These are phyloP conservation scores for Drosophila cognata DNA, from an alignment of 2,888 invertebrate genomes.

Conservation along the genomic window DNA sequence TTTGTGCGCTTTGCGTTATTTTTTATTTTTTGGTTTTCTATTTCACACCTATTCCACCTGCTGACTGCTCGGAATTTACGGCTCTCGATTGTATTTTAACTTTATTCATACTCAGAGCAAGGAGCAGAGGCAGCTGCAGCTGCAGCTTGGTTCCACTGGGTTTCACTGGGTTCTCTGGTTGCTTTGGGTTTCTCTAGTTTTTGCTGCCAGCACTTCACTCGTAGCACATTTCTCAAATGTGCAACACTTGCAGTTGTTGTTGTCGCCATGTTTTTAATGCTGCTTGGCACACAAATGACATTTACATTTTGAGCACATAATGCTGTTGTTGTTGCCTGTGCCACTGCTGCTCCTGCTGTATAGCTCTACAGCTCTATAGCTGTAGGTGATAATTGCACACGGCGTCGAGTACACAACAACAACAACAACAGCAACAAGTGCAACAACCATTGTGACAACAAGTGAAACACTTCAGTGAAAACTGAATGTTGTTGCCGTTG, in stretches of 20 bases:
- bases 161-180: slow-evolving; percentile 2
- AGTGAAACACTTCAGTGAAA: slow-evolving; percentile 45
- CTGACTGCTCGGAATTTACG: slow-evolving; percentile 69
- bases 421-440: slow-evolving; percentile 21
- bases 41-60: slow-evolving; percentile 61
- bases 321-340: slow-evolving; percentile 42
- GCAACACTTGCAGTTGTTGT: slow-evolving; percentile 64
- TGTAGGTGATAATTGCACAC: slow-evolving; percentile 71
- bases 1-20: slow-evolving; percentile 31
- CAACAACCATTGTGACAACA: slow-evolving; percentile 34
- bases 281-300: slow-evolving; percentile 68
- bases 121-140: slow-evolving; percentile 18
- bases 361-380: slow-evolving; percentile 30
- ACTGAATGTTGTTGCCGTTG: slow-evolving; percentile 51
- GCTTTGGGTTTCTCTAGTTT: slow-evolving; percentile 17
- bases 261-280: slow-evolving; percentile 37
- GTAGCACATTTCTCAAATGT: slow-evolving; percentile 74
- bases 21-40: not conserved
- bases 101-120: slow-evolving; percentile 66
- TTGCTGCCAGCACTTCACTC: slow-evolving; percentile 53
- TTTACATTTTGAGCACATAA: slow-evolving; percentile 77
- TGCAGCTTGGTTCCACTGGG: not conserved
- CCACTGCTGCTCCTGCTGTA: slow-evolving; percentile 20
- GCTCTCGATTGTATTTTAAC: slow-evolving; percentile 69
- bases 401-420: slow-evolving; percentile 54